These are phyloP conservation scores for Sterrhoptilus dennistouni DNA, from an alignment of 2,113 vertebrate species.

Conservation along the genomic window DNA sequence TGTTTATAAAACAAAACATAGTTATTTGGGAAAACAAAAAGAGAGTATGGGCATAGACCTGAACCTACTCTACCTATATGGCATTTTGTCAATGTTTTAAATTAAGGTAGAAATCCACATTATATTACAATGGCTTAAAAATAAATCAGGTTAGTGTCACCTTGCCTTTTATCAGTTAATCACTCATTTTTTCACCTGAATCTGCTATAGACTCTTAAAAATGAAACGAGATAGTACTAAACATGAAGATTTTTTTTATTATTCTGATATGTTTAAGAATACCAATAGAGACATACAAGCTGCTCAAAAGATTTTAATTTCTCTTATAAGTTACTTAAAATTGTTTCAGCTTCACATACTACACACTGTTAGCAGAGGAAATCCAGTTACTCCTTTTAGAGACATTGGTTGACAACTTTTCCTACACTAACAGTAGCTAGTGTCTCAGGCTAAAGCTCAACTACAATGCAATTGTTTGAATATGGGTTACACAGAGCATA, in stretches of 20 bases:
- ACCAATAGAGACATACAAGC: not conserved
- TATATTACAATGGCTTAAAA: not conserved
- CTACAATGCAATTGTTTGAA: not conserved
- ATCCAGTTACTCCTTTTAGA: not conserved
- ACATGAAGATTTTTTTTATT: not conserved
- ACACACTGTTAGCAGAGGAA: not conserved
- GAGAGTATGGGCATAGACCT: not conserved
- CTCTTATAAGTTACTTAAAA: not conserved
- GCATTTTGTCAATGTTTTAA: not conserved
- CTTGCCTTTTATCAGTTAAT: not conserved
- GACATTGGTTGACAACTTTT: not conserved
- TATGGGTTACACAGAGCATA: not conserved
- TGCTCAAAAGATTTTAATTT: not conserved
- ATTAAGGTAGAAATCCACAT: not conserved
- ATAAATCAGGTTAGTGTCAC: not conserved
- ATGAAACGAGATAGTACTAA: not conserved
- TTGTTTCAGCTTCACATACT: not conserved
- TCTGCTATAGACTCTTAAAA: not conserved
- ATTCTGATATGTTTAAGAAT: not conserved
- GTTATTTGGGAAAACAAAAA: not conserved
- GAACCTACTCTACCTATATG: not conserved
- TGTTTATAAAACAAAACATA: conserved; percentile 4
- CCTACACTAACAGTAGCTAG: not conserved
- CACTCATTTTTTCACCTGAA: not conserved
- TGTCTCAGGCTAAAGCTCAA: not conserved